A percentile compares a stretch with the other conserved stretches of the same genome.
Evolutionary conservation across 1,140 invertebrate genomes (phyloP).

Genomic region (Asbolus verrucosus): DNA sequence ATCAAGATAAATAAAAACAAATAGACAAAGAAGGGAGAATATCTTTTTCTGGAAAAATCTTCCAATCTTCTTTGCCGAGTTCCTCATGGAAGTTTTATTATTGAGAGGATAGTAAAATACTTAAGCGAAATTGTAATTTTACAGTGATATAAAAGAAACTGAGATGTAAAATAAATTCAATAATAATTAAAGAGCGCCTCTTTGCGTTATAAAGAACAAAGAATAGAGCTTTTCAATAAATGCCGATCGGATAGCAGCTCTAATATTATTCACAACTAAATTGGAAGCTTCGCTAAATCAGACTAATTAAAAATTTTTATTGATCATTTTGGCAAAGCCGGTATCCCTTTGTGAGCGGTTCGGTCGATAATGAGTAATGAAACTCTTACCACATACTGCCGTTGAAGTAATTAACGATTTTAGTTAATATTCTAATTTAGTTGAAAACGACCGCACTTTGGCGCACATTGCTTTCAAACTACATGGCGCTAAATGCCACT

Average conservation of each 20-base stretch:
- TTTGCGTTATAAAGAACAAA: background rate
- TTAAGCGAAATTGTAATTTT: background rate
- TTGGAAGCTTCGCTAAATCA: slow-evolving; percentile 1
- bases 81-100: too few species aligned
- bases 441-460: slow-evolving; percentile 25
- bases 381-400: slow-evolving; percentile 29
- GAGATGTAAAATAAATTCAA: slow-evolving; percentile 19
- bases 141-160: slow-evolving; percentile 15
- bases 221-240: background rate
- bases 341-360: slow-evolving; percentile 5
- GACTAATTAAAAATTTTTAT: slow-evolving; percentile 16
- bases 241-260: background rate
- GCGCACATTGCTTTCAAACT: background rate
- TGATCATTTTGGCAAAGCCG: slow-evolving; percentile 21
- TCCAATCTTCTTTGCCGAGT: too few species aligned
- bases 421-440: slow-evolving; percentile 32
- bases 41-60: too few species aligned
- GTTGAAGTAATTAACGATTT: slow-evolving; percentile 26
- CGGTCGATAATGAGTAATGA: slow-evolving; percentile 27
- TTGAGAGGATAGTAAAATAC: too few species aligned
- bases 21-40: too few species aligned
- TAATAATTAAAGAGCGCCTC: slow-evolving; percentile 5
- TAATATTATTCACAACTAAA: background rate
- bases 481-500: background rate
- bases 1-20: too few species aligned